phyloP scores from a whole-genome alignment of 2,113 vertebrate species.

The Lepus americanus region DNA sequence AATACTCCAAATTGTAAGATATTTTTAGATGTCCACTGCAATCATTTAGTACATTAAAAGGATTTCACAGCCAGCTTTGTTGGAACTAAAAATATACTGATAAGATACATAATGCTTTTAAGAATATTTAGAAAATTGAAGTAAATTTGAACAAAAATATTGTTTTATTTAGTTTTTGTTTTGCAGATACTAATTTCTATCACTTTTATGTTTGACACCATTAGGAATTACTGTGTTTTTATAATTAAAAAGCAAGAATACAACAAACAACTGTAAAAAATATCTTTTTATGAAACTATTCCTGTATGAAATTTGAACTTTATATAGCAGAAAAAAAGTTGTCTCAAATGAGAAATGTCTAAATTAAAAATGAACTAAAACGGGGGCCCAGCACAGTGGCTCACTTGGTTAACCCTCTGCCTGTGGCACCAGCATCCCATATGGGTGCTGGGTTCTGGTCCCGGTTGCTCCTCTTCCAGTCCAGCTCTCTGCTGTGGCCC shows the following conservation, averaged over 20 bases:
- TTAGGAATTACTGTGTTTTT: background rate
- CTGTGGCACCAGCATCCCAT: no score
- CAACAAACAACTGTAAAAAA: background rate
- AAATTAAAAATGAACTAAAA: background rate
- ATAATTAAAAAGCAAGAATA: background rate
- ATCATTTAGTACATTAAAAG: background rate
- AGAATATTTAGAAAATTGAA: background rate
- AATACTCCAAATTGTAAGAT: background rate
- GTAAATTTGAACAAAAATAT: background rate
- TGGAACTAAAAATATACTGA: background rate
- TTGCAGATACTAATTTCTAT: background rate
- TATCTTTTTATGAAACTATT: background rate
- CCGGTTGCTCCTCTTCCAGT: no score
- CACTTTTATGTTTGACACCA: background rate
- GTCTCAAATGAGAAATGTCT: background rate
- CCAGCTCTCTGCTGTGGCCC: no score
- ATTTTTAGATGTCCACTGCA: background rate
- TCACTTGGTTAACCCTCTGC: no score
- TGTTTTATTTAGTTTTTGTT: background rate
- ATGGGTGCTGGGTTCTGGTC: no score
- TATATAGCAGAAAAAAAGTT: background rate
- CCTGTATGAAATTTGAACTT: background rate
- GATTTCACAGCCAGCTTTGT: background rate
- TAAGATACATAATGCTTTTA: background rate
- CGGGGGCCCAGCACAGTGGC: no score